These are phyloP conservation scores for Danaus plexippus DNA, from an alignment of 1,140 invertebrate species.

Conservation along the genomic window DNA sequence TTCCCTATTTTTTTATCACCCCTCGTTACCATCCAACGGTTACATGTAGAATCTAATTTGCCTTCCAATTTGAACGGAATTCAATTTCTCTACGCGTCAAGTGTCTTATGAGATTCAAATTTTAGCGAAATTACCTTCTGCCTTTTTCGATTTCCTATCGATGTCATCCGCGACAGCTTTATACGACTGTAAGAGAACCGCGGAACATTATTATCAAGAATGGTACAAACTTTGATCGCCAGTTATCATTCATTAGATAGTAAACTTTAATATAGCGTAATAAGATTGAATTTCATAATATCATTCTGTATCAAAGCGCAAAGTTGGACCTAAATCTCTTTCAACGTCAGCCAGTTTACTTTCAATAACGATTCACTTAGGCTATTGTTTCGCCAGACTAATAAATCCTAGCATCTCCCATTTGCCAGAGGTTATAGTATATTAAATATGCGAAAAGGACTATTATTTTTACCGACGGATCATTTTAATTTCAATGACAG, in stretches of 20 bases:
- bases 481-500: too few species aligned
- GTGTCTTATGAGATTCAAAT: conserved; percentile 47
- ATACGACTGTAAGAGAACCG: too few species aligned
- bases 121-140: conserved; percentile 36
- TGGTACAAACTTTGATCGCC: too few species aligned
- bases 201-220: too few species aligned
- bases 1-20: conserved; percentile 17
- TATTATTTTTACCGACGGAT: too few species aligned
- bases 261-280: too few species aligned
- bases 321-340: conserved; percentile 1
- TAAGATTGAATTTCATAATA: too few species aligned
- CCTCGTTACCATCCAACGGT: conserved; percentile 20
- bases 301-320: too few species aligned
- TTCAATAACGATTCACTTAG: conserved; percentile 22
- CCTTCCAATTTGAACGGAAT: conserved; percentile 47
- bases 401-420: conserved; percentile 21
- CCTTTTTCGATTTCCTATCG: conserved; percentile 21
- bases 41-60: conserved; percentile 46
- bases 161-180: conserved; percentile 4
- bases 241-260: too few species aligned
- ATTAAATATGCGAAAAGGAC: too few species aligned
- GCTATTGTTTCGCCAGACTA: conserved; percentile 20
- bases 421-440: conserved; percentile 9
- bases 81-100: conserved; percentile 51
- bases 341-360: conserved; percentile 19